Conservation (phyloP, 2,113 vertebrate genomes). For the Galbula dea region DNA sequence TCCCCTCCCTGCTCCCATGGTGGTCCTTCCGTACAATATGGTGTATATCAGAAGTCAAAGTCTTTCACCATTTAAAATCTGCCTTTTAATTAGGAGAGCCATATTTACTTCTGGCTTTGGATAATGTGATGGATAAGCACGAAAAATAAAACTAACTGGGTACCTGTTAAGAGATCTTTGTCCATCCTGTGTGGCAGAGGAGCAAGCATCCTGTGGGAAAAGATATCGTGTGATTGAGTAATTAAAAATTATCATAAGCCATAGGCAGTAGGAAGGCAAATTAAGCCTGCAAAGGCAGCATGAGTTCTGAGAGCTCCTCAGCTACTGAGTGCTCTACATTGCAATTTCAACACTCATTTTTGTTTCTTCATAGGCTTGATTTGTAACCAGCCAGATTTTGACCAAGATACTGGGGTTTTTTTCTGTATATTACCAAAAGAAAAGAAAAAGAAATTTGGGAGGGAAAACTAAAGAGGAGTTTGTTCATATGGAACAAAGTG, state of each 20-base stretch:
- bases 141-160: neutral
- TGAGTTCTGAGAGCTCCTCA: neutral
- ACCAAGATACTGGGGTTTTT: neutral
- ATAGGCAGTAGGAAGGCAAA: constrained; percentile 41
- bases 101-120: neutral
- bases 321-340: neutral
- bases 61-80: neutral
- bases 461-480: neutral
- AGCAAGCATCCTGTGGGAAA: constrained; percentile 37
- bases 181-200: neutral
- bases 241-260: constrained; percentile 62
- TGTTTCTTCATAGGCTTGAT: neutral
- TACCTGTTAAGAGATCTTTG: constrained; percentile 9
- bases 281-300: constrained; percentile 1
- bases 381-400: neutral
- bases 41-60: neutral
- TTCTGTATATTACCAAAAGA: neutral
- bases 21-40: neutral
- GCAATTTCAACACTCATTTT: neutral
- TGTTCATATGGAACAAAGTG: neutral
- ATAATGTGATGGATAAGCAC: neutral
- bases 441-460: neutral
- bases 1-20: neutral
- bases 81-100: neutral
- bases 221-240: constrained; percentile 37